Evolutionary conservation across 2,888 invertebrate species (phyloP), one percentile per base, ranked within the genome.

Genomic region (Campaea margaritaria): DNA sequence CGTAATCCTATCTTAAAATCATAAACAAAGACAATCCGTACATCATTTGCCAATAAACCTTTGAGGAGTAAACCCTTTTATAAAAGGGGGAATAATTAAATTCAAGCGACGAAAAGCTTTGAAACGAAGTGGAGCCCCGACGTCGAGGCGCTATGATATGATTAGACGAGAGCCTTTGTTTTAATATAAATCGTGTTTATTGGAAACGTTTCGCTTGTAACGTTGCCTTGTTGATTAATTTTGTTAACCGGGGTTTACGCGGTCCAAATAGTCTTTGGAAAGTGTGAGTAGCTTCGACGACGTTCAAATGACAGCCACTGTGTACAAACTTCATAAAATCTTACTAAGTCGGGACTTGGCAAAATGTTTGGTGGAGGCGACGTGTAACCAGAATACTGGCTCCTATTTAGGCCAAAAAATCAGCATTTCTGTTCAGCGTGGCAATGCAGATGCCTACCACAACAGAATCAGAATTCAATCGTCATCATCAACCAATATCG

Each of bases 21-120:
- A 43, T 56, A 61, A 60, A 61, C 55, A 61, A 61, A 61, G 51
- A 61, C 60, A 61, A 56, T 56, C 47, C 31, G 13, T 56, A 39
- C 55, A 56, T 61, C 49, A 45, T 49, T 50, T 14, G 34, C 28
- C 31, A 39, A 55, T 60, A 55, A 59, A 60, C 43, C 50, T 51
- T 55, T 50, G 0, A 14, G 9, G 21, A 53, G 15, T 27, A 44
- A 53, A 53, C 36, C 34, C 49, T 36, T 21, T 31, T 42, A 15
- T 46, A 56, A 61, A 51, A 16, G 47, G 28, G 54, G 28, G n/a
- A n/a, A 61, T 56, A 56, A 61, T 56, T 61, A 47, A 61, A 59
- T 51, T 3, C 14, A 9, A 27, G 21, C 43, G 53, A 53, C 39
- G 52, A 53, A 44, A 46, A 31, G 45, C 53, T 53, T 45, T 14